These are phyloP conservation scores for Cyprinella venusta DNA, from an alignment of 2,797 vertebrate species.

Conservation along the genomic window DNA sequence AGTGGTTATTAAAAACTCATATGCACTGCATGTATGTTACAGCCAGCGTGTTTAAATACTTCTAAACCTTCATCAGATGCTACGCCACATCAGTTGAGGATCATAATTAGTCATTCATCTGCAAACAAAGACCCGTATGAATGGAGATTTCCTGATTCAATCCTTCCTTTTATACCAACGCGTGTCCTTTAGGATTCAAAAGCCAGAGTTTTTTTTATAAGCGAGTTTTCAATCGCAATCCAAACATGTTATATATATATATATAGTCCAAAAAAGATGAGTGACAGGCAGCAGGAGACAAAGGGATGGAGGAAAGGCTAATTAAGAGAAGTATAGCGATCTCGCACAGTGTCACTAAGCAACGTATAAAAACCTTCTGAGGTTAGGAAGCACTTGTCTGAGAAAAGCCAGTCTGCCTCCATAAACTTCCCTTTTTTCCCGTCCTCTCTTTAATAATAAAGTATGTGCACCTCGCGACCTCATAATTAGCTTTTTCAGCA, in stretches of 20 bases:
- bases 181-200: conserved; percentile 23
- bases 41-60: conserved; percentile 17
- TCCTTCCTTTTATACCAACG: not conserved
- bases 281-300: conserved; percentile 34
- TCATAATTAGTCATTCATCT: conserved; percentile 19
- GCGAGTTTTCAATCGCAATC: conserved; percentile 9
- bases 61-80: conserved; percentile 1
- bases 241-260: not conserved
- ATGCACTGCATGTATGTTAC: not conserved
- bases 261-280: conserved; percentile 21
- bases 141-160: not conserved
- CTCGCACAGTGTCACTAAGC: conserved; percentile 43
- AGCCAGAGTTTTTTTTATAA: conserved; percentile 25
- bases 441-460: conserved; percentile 31
- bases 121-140: conserved; percentile 10
- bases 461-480: conserved; percentile 22
- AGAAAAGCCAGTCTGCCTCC: conserved; percentile 21
- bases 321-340: conserved; percentile 47
- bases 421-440: conserved; percentile 14
- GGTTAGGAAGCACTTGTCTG: conserved; percentile 28
- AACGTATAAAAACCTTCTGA: conserved; percentile 35
- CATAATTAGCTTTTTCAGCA: conserved; percentile 43
- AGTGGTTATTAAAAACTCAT: not conserved
- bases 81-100: not conserved
- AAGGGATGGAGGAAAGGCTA: conserved; percentile 40